Base-by-base conservation (phyloP, 2,113 vertebrate genomes). In the Nothobranchius furzeri region DNA sequence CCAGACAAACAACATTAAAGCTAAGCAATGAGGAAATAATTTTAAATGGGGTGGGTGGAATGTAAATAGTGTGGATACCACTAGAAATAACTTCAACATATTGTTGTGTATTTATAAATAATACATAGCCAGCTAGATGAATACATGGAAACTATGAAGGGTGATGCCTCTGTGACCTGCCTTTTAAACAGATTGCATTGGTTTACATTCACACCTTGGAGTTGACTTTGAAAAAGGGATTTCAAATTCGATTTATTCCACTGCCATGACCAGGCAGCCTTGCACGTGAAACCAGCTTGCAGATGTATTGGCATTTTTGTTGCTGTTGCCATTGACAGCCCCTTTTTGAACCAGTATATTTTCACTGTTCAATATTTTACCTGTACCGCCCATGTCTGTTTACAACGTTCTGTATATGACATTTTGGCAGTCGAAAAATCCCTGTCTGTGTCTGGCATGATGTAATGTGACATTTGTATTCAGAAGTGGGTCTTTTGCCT, bases 201-300 rank as follows among this genome's bases (percentile, higher is more conserved):
- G 61, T 64, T 60, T 51, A 60, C 40, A 72, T 74, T 77, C 30
- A 71, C 67, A 84, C 78, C 68, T 61, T 65, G 67, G 69, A 73
- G 81, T 45, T 73, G 72, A 74, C 70, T 82, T 86, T 75, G 60
- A 84, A 83, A 56, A 76, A 78, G 43, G 68, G 46, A 72, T 74
- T 82, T 58, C 63, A 72, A 71, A 82, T 79, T 74, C 71, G 35
- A 81, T 87, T 84, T 77, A 76, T 83, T 78, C 82, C 55, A 57
- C 57, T 61, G 54, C 60, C 61, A 75, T 54, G 72, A 74, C 73
- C 69, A 76, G 61, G 61, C 65, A 35, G 55, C 46, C 42, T 64
- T 64, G 61, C 60, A 30, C 59, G 46, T 55, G 11, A 53, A 73
- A 69, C 59, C 14, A 70, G 58, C 56, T 64, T 35, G 36, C 46